Percentiles rank a stretch among this genome's conserved stretches.
Evolutionary conservation across 2,797 vertebrate genomes (phyloP).

Genomic region (Girardinus metallicus): DNA sequence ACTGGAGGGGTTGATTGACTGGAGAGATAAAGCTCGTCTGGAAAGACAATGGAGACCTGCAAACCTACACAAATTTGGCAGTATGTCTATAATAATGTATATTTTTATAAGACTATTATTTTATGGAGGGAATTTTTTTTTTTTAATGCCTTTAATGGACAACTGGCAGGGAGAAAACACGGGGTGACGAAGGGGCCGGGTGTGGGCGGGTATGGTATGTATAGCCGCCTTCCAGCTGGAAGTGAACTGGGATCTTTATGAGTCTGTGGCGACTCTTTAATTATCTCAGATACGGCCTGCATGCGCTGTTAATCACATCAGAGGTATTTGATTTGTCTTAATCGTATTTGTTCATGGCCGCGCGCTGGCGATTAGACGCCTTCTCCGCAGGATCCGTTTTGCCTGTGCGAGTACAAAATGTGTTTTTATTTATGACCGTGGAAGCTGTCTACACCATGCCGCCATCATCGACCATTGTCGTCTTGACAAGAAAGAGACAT

Average conservation of each 20-base stretch:
- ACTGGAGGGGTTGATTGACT: slow-evolving; percentile 70
- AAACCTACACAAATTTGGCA: slow-evolving; percentile 39
- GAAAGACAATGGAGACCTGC: slow-evolving; percentile 60
- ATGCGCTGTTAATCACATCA: slow-evolving; percentile 16
- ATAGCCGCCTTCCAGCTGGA: slow-evolving; percentile 22
- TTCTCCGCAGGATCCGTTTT: slow-evolving; percentile 4
- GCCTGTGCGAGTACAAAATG: not conserved
- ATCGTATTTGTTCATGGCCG: slow-evolving; percentile 1
- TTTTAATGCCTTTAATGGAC: slow-evolving; percentile 12
- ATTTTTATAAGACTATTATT: slow-evolving; percentile 12
- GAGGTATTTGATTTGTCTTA: slow-evolving; percentile 24
- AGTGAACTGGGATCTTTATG: slow-evolving; percentile 7
- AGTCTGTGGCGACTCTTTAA: slow-evolving; percentile 25
- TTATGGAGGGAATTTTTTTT: slow-evolving; percentile 13
- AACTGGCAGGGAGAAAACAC: slow-evolving; percentile 12
- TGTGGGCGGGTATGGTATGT: slow-evolving; percentile 7
- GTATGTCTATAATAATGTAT: slow-evolving; percentile 6
- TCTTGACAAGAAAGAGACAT: not conserved
- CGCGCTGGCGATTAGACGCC: slow-evolving; percentile 2
- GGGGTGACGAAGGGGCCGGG: not conserved
- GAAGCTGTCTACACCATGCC: slow-evolving; percentile 11
- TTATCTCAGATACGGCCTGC: slow-evolving; percentile 13
- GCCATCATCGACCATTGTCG: not conserved
- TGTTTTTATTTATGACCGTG: not conserved
- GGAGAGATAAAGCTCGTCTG: slow-evolving; percentile 64